Percentiles rank a stretch among this genome's conserved stretches.
These are phyloP conservation scores for Oryctes rhinoceros DNA, from an alignment of 1,140 invertebrate species.

Conservation along the genomic window DNA sequence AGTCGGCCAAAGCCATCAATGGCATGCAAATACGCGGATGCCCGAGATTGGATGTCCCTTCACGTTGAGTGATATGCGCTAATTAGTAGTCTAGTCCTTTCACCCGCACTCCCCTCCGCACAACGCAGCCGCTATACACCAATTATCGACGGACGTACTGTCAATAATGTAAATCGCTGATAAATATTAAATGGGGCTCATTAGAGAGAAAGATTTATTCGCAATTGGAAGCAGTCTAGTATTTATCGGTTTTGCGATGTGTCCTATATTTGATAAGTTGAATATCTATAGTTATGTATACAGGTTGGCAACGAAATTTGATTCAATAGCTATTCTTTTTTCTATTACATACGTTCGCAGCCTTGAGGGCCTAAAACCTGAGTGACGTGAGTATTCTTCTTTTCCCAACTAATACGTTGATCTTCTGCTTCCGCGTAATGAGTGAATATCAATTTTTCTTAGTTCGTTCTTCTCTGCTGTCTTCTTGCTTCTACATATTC, in stretches of 20 bases:
- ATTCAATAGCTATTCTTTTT: too few relatives aligned
- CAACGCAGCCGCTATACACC: background rate
- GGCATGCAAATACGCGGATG: background rate
- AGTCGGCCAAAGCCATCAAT: background rate
- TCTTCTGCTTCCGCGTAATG: too few relatives aligned
- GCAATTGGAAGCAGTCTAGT: background rate
- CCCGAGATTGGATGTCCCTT: constrained; percentile 19
- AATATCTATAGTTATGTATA: too few relatives aligned
- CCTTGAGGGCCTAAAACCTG: too few relatives aligned
- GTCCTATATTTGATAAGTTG: background rate
- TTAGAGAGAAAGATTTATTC: constrained; percentile 7
- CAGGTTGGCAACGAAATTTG: too few relatives aligned
- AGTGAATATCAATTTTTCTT: too few relatives aligned
- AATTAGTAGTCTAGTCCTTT: constrained; percentile 9
- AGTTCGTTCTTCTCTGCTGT: too few relatives aligned
- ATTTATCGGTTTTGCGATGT: background rate
- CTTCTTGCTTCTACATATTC: too few relatives aligned
- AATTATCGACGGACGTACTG: constrained; percentile 21
- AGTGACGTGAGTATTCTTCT: too few relatives aligned
- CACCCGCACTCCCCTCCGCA: background rate
- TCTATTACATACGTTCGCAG: too few relatives aligned
- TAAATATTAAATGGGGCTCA: constrained; percentile 26
- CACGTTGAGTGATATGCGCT: constrained; percentile 29
- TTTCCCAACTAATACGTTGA: too few relatives aligned
- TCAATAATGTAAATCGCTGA: constrained; percentile 31